Base-by-base conservation (phyloP, 2,113 vertebrate species). In the Bambusicola thoracicus region DNA sequence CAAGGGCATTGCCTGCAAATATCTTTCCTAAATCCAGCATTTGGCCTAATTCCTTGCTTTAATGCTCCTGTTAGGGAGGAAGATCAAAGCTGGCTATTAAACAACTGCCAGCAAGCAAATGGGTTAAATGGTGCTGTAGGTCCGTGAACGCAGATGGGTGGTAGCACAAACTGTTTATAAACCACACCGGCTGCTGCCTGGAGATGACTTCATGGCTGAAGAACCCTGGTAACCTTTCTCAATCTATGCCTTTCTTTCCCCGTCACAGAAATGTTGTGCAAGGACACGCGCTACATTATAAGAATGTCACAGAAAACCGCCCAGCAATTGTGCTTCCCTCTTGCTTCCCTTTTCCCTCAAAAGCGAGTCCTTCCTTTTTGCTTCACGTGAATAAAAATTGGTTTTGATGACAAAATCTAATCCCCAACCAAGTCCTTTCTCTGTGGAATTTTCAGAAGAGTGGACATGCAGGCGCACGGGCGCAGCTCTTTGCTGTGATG, bases 151-250 rank as follows among this genome's bases (percentile, higher is more conserved):
- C 61, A 93, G 84, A 77, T 36, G 61, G 68, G 44, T 82, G 79
- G 78, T 72, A 87, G 53, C 51, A 91, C 51, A 94, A 65, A 34
- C 76, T 85, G 85, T 75, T 84, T 53, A 81, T 88, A 86, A 94
- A 84, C 73, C 75, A 76, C 69, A 84, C 40, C 2, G 1, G 41
- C 79, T 78, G 62, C 77, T 91, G 82, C 80, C 66, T 92, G 80
- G 65, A 88, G 66, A 93, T 88, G 82, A 72, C 82, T 92, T 94
- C 90, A 84, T 79, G 93, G 85, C 85, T 94, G 87, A 95, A 81
- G 76, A 84, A 78, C 77, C 93, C 73, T 41, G 61, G 61, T 90
- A 94, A 88, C 91, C 89, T 94, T 96, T 93, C 55, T 91, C 87
- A 90, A 10, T 81, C 0, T 2, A 91, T 3, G 13, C 43, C 68